phyloP scores from a whole-genome alignment of 2,888 invertebrate species.

The Druceiella hillmani region DNA sequence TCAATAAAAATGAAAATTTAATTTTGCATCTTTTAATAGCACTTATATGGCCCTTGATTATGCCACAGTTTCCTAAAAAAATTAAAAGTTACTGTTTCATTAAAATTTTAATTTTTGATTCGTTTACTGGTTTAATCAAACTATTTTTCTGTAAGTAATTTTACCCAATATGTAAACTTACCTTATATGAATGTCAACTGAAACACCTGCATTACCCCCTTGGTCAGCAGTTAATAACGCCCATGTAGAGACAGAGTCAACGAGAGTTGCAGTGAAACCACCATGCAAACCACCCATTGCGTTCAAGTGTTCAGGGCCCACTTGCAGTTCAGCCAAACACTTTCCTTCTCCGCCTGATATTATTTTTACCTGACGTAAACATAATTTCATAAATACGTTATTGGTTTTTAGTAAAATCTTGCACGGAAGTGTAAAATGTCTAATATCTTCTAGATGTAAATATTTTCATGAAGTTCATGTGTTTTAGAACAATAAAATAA shows the following conservation, averaged over 20 bases:
- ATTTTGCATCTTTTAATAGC: too few relatives aligned
- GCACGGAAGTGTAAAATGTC: too few relatives aligned
- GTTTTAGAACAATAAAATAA: too few relatives aligned
- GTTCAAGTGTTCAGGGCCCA: slow-evolving; percentile 72
- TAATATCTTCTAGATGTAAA: too few relatives aligned
- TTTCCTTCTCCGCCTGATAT: slow-evolving; percentile 61
- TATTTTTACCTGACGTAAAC: slow-evolving; percentile 42
- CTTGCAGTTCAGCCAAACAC: slow-evolving; percentile 69
- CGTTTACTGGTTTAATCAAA: neutral
- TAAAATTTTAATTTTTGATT: too few relatives aligned
- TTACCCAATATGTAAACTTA: slow-evolving; percentile 34
- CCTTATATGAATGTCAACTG: slow-evolving; percentile 78
- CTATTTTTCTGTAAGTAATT: neutral
- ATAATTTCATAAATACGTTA: slow-evolving; percentile 5
- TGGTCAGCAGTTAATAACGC: slow-evolving; percentile 66
- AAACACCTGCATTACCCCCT: slow-evolving; percentile 65
- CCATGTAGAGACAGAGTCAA: slow-evolving; percentile 67
- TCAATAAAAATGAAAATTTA: too few relatives aligned
- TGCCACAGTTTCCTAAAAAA: too few relatives aligned
- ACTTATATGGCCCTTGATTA: too few relatives aligned
- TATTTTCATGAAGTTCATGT: too few relatives aligned
- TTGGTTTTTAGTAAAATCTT: neutral
- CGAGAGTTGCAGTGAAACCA: slow-evolving; percentile 75
- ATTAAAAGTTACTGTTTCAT: too few relatives aligned
- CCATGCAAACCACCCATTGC: slow-evolving; percentile 73